Evolutionary conservation across 2,888 invertebrate species (phyloP).

Genomic region (Gastracanthus pulcherrimus): DNA sequence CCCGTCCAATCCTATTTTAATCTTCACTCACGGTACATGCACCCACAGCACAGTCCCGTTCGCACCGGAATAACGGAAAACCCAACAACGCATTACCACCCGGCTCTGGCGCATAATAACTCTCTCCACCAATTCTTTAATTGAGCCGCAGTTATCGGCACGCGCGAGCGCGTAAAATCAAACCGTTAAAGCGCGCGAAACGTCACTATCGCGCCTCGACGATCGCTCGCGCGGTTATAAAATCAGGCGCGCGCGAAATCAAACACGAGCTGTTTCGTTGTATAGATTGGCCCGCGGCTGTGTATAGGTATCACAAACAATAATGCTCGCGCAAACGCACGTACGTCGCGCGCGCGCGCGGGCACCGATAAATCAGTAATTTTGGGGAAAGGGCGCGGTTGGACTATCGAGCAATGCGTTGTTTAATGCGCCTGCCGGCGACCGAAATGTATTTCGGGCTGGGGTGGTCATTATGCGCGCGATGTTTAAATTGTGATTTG

Average conservation of each 20-base stretch:
- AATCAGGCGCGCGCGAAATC: slow-evolving; percentile 17
- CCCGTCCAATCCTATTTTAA: too few relatives aligned
- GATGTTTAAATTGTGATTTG: background rate
- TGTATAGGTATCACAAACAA: slow-evolving; percentile 11
- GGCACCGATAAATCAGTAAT: slow-evolving; percentile 38
- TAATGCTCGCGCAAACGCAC: slow-evolving; percentile 1
- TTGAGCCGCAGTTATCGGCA: slow-evolving; percentile 16
- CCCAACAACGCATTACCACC: too few relatives aligned
- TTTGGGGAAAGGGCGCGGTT: background rate
- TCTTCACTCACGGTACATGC: too few relatives aligned
- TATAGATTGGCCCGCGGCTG: background rate
- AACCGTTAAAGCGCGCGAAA: slow-evolving; percentile 16
- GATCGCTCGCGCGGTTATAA: background rate
- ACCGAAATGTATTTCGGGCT: background rate
- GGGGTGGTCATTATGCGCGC: background rate
- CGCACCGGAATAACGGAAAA: too few relatives aligned
- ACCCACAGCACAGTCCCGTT: too few relatives aligned
- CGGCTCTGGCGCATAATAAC: background rate
- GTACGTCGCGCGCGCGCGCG: background rate
- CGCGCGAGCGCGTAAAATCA: background rate
- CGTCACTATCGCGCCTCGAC: background rate
- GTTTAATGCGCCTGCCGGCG: slow-evolving; percentile 11
- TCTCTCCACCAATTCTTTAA: slow-evolving; percentile 9
- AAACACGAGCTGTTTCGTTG: slow-evolving; percentile 25
- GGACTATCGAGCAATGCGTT: slow-evolving; percentile 9